Base-by-base conservation (phyloP, 2,113 vertebrate species). In the Pavo muticus region DNA sequence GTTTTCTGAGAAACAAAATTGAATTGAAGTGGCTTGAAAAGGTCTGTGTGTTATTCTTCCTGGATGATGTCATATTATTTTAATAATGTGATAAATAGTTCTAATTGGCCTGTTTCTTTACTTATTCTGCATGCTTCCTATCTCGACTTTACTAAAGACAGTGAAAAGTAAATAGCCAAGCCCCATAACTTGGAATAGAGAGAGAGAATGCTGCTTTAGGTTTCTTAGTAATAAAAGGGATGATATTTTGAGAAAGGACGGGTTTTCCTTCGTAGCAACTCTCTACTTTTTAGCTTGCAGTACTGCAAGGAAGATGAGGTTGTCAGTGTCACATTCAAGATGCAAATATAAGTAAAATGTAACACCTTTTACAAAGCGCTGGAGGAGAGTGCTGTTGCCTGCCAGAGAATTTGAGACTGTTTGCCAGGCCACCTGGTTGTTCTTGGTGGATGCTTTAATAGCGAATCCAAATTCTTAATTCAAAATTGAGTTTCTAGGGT, bases 1-100 rank as follows among this genome's bases (percentile, higher is more conserved):
- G 16, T 40, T 64, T 52, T 29, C 40, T 57, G 45, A 64, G 74
- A 57, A 78, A 44, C 30, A 9, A 1, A 1, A 7, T 14, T 54
- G 27, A 80, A 60, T 14, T 59, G 27, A 80, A 60, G 35, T 10
- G 23, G 39, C 32, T 73, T 67, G 0, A 14, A 47, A 17, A 29
- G 37, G 13, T 5, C 57, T 42, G 14, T 18, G 1, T 9, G 4
- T 5, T 59, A 14, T n/a, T 40, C 30, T 42, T 59, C 32, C 15
- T n/a, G 39, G 17, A 10, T 56, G 68, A 30, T 9, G 14, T 13
- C 4, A 0, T 11, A 3, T 45, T 39, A 11, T 14, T 42, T 14
- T 35, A 50, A 35, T n/a, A 4, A 47, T 10, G 9, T 60, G 23
- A 10, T 30, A 2, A 8, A 1, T 6, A 44, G 19, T 45, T 60